Conservation (phyloP, 2,113 vertebrate genomes). For the Dicrurus megarhynchus region DNA sequence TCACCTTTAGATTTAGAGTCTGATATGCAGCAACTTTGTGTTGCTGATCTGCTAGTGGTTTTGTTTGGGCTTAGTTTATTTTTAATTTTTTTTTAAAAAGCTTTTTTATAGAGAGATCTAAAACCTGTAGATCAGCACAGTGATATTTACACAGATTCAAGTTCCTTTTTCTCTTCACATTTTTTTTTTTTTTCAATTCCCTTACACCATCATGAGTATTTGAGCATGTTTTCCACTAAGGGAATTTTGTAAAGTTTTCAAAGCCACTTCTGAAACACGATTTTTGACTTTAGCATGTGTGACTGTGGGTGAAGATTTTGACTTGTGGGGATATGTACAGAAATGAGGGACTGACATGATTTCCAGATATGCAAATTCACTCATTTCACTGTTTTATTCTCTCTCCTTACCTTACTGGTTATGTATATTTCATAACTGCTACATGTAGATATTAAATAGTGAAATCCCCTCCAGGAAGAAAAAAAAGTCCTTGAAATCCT, state of each 20-base stretch:
- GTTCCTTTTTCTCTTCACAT: not conserved
- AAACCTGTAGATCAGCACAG: not conserved
- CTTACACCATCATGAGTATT: not conserved
- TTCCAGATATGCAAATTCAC: not conserved
- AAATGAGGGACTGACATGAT: not conserved
- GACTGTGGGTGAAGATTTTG: not conserved
- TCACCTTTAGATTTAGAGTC: not conserved
- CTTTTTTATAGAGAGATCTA: not conserved
- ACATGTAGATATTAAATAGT: slow-evolving; percentile 11
- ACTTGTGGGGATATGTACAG: not conserved
- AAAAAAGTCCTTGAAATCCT: slow-evolving; percentile 28
- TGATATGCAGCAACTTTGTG: not conserved
- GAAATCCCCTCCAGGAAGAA: not conserved
- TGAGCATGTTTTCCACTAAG: not conserved
- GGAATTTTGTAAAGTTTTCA: not conserved
- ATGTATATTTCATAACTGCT: slow-evolving; percentile 39
- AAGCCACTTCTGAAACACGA: not conserved
- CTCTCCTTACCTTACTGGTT: not conserved
- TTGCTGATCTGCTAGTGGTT: not conserved
- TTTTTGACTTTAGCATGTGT: not conserved
- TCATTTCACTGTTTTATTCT: slow-evolving; percentile 7
- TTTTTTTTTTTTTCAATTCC: not conserved
- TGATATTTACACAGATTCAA: not conserved
- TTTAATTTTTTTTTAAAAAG: not conserved
- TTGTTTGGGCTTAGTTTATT: not conserved